phyloP scores from a whole-genome alignment of 53 echinoderm and acorn worm species.

The Echinarachnius parma region DNA sequence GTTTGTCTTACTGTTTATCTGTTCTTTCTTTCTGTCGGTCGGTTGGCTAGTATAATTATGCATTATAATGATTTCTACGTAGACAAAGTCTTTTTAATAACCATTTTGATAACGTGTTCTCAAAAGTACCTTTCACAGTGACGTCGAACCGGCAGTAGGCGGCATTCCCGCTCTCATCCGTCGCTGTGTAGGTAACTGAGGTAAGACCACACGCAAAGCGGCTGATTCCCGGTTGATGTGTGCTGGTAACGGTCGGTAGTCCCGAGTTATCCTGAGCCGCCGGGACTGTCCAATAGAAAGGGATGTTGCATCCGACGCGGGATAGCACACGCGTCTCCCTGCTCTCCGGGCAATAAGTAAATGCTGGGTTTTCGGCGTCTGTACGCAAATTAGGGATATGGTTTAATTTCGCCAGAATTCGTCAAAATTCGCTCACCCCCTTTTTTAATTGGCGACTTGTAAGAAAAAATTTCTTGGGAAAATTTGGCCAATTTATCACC shows the following conservation, averaged over 20 bases:
- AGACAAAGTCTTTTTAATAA: too few species aligned
- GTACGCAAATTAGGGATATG: neutral
- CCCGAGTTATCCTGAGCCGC: slow-evolving; percentile 18
- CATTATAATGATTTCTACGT: too few species aligned
- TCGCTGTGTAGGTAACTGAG: slow-evolving; percentile 3
- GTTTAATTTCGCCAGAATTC: neutral
- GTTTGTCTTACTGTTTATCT: neutral
- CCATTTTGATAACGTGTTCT: too few species aligned
- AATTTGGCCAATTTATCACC: too few species aligned
- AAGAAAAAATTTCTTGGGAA: too few species aligned
- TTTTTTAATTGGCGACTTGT: too few species aligned
- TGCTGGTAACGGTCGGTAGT: neutral
- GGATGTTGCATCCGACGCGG: neutral
- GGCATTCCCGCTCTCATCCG: slow-evolving; percentile 2
- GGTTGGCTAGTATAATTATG: too few species aligned
- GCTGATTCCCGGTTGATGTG: slow-evolving; percentile 6
- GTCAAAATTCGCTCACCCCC: too few species aligned
- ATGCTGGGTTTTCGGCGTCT: slow-evolving; percentile 25
- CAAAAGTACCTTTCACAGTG: slow-evolving; percentile 2
- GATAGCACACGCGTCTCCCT: slow-evolving; percentile 3
- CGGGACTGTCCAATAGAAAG: neutral
- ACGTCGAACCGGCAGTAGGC: slow-evolving; percentile 17
- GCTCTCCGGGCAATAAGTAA: slow-evolving; percentile 5
- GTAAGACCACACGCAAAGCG: slow-evolving; percentile 20
- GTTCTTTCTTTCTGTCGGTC: too few species aligned